Evolutionary conservation across 2,888 invertebrate genomes (phyloP), one percentile per base, ranked within the genome.

Genomic region (Drosophila austrosaltans): DNA sequence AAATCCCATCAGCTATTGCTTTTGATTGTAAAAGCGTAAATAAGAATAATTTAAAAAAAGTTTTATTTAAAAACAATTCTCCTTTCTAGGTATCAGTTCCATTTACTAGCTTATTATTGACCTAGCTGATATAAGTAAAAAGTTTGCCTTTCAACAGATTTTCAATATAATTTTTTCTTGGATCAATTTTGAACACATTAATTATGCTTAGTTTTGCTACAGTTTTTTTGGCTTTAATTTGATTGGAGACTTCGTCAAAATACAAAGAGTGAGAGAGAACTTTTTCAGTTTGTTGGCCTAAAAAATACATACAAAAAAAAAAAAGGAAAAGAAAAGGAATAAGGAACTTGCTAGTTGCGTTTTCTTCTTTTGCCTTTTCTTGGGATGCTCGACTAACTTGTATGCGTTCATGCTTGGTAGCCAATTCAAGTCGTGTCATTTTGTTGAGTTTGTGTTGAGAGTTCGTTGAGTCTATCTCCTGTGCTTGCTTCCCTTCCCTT

Each of bases 331-430:
- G 61, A 76, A 67, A 64, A 72, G 63, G 42, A 67, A 80, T 63
- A 63, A 60, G 63, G 7, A 58, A 22, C 54, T 61, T 62, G 25
- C 28, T 32, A 8, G 20, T 57, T 7, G 53, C 42, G 25, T 57
- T 36, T 16, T 32, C 64, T 32, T 67, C 54, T 56, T 71, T 67
- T 66, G 42, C 62, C 63, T 22, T 72, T 72, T 77, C 75, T 75
- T 75, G 79, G 79, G 69, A 42, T 69, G 69, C 71, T 78, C 77
- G 81, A 69, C 84, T 78, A 77, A 87, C 77, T 82, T 82, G 82
- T 87, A 85, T 82, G 87, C 82, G 86, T 85, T 82, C 85, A 82
- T 85, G 82, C 88, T 82, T 82, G 87, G 82, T 82, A 85, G 82
- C 82, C 82, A 87, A 82, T 87, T 82, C 88, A 87, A 82, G 82